These are phyloP conservation scores for Copidosoma aretas DNA, from an alignment of 2,888 invertebrate species.

Conservation along the genomic window DNA sequence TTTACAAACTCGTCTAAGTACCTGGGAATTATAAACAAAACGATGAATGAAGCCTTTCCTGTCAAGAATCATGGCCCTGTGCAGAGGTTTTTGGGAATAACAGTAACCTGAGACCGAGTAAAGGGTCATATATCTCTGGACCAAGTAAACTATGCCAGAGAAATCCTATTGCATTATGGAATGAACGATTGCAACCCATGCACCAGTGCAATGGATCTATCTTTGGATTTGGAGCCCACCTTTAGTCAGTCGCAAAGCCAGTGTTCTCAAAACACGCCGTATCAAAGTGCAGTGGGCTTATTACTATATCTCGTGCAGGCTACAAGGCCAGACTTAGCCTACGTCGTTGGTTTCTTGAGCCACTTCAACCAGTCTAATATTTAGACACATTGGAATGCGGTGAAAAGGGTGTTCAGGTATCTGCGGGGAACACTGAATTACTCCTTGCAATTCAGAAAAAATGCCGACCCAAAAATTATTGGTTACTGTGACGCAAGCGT, in stretches of 20 bases:
- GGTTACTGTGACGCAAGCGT: conserved; percentile 44
- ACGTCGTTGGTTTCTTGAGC: conserved; percentile 21
- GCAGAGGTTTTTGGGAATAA: conserved; percentile 33
- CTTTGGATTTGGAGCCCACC: no score
- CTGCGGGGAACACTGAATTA: conserved; percentile 26
- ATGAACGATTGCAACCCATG: conserved; percentile 27
- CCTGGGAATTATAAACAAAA: conserved; percentile 33
- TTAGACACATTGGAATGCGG: conserved; percentile 36
- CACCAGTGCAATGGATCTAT: no score
- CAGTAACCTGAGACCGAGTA: not conserved
- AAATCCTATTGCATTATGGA: not conserved
- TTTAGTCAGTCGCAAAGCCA: conserved; percentile 13
- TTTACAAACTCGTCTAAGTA: conserved; percentile 37
- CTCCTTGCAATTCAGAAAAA: conserved; percentile 2
- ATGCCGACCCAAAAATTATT: conserved; percentile 27
- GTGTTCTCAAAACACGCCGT: conserved; percentile 19
- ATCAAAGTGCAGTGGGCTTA: conserved; percentile 44
- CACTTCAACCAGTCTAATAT: conserved; percentile 22
- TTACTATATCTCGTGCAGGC: conserved; percentile 43
- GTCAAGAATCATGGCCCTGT: conserved; percentile 42
- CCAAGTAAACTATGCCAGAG: not conserved
- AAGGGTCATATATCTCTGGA: not conserved
- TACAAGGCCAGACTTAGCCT: conserved; percentile 26
- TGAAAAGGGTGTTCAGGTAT: conserved; percentile 39
- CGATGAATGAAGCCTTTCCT: conserved; percentile 32